A percentile compares a stretch with the other conserved stretches of the same genome.
phyloP scores from a whole-genome alignment of 2,797 vertebrate species.

The Clarias pachynema region DNA sequence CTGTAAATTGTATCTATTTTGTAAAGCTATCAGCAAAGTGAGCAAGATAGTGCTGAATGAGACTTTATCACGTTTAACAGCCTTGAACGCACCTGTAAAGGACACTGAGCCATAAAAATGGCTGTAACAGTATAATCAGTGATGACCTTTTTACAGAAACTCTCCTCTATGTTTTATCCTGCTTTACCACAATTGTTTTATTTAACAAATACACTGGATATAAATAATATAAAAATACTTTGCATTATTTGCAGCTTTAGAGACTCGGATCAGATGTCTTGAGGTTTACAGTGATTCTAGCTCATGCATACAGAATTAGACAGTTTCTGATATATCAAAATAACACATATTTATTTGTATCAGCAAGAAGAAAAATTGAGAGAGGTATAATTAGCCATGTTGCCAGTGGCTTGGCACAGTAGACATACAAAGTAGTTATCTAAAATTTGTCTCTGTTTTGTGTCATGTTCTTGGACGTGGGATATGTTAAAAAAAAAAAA shows the following conservation, averaged over 20 bases:
- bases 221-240: not conserved
- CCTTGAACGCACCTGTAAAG: conserved; percentile 28
- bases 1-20: conserved; percentile 38
- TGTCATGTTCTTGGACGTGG: not conserved
- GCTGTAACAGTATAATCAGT: not conserved
- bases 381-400: not conserved
- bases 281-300: not conserved
- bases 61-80: conserved; percentile 48
- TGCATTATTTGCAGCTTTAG: not conserved
- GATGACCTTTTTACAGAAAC: not conserved
- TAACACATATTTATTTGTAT: not conserved
- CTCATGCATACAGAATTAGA: not conserved
- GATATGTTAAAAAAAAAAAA: not conserved
- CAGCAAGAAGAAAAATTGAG: not conserved
- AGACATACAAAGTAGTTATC: no score
- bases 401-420: not conserved
- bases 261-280: not conserved
- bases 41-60: conserved; percentile 54
- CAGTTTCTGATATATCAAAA: not conserved
- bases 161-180: not conserved
- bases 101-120: conserved; percentile 27
- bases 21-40: conserved; percentile 34
- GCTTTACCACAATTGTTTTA: not conserved
- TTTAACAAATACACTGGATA: not conserved
- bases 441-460: no score